A percentile compares a stretch with the other conserved stretches of the same genome.
These are phyloP conservation scores for Gasterosteus aculeatus DNA, from an alignment of 2,113 vertebrate species.

Conservation along the genomic window DNA sequence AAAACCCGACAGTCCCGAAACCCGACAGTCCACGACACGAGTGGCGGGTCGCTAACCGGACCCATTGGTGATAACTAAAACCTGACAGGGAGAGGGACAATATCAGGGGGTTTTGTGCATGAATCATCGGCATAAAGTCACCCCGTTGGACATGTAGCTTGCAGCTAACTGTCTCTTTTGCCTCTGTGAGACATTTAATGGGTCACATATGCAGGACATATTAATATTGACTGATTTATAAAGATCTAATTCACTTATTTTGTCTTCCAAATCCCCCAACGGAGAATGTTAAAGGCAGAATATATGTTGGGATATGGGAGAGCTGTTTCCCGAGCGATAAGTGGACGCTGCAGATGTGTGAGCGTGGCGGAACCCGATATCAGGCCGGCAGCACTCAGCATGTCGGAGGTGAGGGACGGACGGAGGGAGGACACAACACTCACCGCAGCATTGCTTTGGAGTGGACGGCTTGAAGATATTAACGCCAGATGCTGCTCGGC, in stretches of 20 bases:
- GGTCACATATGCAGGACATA: not conserved
- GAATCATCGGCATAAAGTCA: not conserved
- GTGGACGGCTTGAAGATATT: conserved; percentile 65
- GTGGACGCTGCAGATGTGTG: conserved; percentile 68
- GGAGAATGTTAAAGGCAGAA: not conserved
- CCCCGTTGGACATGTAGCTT: not conserved
- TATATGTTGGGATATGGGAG: conserved; percentile 43
- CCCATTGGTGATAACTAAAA: not conserved
- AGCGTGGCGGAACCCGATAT: conserved; percentile 75
- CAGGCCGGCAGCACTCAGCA: conserved; percentile 81
- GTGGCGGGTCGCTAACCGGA: not conserved
- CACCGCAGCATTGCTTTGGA: conserved; percentile 67
- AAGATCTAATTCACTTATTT: not conserved
- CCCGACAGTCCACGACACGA: too few species aligned
- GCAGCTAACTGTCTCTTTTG: not conserved
- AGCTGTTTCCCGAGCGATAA: conserved; percentile 69
- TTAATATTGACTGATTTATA: not conserved
- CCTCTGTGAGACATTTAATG: not conserved
- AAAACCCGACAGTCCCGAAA: not conserved
- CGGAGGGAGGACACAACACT: conserved; percentile 45
- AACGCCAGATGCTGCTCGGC: conserved; percentile 44
- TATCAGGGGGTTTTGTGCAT: not conserved
- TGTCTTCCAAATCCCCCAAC: not conserved
- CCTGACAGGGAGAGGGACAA: not conserved
- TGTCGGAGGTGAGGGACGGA: conserved; percentile 58